Conservation (phyloP, 2,797 vertebrate species). For the Gouania willdenowi region DNA sequence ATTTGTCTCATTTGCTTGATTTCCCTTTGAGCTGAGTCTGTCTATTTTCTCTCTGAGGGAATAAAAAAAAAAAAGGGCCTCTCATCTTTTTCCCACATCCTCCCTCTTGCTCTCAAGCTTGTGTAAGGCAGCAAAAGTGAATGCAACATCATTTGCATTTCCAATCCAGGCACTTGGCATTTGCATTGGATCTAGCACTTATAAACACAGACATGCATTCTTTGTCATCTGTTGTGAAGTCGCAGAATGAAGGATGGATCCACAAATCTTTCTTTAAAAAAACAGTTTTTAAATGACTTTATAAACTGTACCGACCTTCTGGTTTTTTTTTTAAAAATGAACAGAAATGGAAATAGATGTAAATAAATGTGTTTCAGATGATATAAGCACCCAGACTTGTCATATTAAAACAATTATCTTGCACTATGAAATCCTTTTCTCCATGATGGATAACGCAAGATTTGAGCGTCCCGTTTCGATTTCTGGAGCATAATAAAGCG, state of each 20-base stretch:
- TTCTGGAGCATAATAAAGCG: no score
- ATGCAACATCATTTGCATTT: slow-evolving; percentile 47
- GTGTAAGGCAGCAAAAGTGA: slow-evolving; percentile 21
- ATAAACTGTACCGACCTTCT: no score
- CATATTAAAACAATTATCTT: no score
- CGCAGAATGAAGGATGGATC: not conserved
- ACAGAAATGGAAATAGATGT: no score
- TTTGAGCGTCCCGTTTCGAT: no score
- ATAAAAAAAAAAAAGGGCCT: slow-evolving; percentile 19
- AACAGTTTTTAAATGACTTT: slow-evolving; percentile 6
- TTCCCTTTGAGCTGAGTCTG: not conserved
- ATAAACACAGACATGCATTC: slow-evolving; percentile 18
- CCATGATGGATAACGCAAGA: no score
- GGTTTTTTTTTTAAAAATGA: no score
- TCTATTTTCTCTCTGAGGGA: slow-evolving; percentile 1
- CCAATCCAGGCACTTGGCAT: slow-evolving; percentile 32
- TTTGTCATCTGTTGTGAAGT: slow-evolving; percentile 2
- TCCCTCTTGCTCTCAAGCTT: slow-evolving; percentile 9
- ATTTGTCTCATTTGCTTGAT: not conserved
- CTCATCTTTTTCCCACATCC: not conserved
- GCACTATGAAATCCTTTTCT: no score
- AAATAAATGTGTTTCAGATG: no score
- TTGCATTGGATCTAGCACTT: slow-evolving; percentile 9
- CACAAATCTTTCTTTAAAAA: not conserved
- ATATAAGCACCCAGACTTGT: no score